These are phyloP conservation scores for Cuniculus paca DNA, from an alignment of 2,797 vertebrate species.

Conservation along the genomic window DNA sequence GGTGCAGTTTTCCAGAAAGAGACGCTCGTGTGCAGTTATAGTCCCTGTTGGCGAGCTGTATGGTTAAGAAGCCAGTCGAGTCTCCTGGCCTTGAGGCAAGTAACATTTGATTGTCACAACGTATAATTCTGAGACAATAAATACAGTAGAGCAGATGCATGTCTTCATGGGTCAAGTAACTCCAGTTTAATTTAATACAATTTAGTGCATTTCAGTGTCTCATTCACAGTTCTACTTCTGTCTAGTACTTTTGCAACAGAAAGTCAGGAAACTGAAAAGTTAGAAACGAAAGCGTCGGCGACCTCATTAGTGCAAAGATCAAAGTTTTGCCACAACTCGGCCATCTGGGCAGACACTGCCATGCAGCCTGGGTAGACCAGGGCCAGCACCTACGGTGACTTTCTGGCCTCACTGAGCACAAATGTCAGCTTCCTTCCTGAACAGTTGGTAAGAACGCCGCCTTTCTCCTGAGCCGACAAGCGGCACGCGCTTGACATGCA, in stretches of 20 bases:
- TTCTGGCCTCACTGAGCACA: background rate
- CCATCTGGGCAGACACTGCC: rapidly evolving
- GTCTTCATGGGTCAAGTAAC: constrained; percentile 72
- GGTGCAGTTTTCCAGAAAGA: constrained; percentile 36
- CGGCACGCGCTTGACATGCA: background rate
- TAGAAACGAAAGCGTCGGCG: constrained; percentile 52
- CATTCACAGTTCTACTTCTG: constrained; percentile 63
- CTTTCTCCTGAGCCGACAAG: background rate
- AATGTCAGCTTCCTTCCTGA: background rate
- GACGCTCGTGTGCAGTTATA: constrained; percentile 70
- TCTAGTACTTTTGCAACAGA: background rate
- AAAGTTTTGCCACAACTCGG: background rate
- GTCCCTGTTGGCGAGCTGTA: constrained; percentile 76
- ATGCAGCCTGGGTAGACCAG: background rate
- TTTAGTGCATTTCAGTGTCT: constrained; percentile 62
- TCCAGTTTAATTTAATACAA: constrained; percentile 73
- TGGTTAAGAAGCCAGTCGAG: constrained; percentile 35
- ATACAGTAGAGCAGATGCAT: constrained; percentile 65
- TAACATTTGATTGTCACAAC: constrained; percentile 72
- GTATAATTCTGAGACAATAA: constrained; percentile 75
- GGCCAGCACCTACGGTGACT: background rate
- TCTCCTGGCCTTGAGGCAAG: constrained; percentile 51
- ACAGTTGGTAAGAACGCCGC: background rate
- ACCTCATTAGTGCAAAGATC: background rate
- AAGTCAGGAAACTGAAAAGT: background rate